A percentile compares a stretch with the other conserved stretches of the same genome.
These are phyloP conservation scores for Drosophila infuscata DNA, from an alignment of 2,888 invertebrate genomes.

Conservation along the genomic window DNA sequence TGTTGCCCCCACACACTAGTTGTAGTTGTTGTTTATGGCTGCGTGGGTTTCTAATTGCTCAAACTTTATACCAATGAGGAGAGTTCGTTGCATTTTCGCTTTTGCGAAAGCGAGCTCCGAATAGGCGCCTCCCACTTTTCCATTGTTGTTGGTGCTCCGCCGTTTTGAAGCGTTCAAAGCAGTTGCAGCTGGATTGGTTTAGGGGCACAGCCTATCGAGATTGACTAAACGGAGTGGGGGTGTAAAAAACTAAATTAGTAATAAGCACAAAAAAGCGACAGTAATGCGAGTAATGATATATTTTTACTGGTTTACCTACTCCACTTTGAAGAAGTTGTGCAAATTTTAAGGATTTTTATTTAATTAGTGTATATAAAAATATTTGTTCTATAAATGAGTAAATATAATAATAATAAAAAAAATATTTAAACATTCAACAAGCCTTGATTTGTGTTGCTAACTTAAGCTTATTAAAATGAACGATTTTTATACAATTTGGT, in stretches of 20 bases:
- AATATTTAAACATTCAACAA: neutral
- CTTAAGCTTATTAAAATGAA: neutral
- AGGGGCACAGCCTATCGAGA: conserved; percentile 11
- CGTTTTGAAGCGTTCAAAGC: conserved; percentile 37
- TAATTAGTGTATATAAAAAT: no score
- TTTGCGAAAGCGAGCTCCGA: conserved; percentile 70
- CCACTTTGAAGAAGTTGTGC: neutral
- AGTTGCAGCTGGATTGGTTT: conserved; percentile 50
- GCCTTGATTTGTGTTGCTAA: neutral
- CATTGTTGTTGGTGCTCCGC: conserved; percentile 55
- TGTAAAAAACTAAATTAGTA: conserved; percentile 13
- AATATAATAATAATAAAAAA: neutral
- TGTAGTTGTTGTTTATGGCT: conserved; percentile 79
- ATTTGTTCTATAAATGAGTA: no score
- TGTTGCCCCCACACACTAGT: conserved; percentile 50
- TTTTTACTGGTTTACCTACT: neutral
- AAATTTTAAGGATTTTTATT: neutral
- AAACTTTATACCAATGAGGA: conserved; percentile 81
- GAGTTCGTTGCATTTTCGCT: conserved; percentile 80
- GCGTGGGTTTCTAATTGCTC: conserved; percentile 84
- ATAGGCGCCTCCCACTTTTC: conserved; percentile 83
- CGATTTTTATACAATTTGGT: neutral
- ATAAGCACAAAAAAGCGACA: neutral
- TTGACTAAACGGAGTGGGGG: conserved; percentile 22
- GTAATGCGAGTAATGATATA: neutral